Evolutionary conservation across 2,888 invertebrate genomes (phyloP).

Genomic region (Calameuta pallipes): DNA sequence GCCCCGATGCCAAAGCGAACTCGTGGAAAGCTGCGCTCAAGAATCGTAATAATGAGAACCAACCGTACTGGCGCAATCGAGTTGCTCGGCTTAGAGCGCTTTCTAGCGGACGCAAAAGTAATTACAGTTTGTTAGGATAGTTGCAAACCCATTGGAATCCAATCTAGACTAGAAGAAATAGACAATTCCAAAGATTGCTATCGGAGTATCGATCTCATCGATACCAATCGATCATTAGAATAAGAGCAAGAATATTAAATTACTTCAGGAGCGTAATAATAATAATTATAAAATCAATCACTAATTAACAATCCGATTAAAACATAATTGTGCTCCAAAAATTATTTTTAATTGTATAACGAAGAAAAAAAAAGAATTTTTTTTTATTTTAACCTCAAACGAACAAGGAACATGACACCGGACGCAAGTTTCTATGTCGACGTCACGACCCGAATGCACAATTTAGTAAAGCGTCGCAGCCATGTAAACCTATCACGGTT

Average conservation of each 20-base stretch:
- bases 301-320: not conserved
- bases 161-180: not conserved
- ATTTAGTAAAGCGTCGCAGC: not conserved
- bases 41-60: not conserved
- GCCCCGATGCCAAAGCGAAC: not conserved
- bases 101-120: conserved; percentile 19
- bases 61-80: not conserved
- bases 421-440: not conserved
- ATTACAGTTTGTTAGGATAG: conserved; percentile 20
- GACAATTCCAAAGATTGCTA: not conserved
- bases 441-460: not conserved
- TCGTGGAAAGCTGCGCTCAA: not conserved
- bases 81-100: conserved; percentile 15
- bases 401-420: not conserved
- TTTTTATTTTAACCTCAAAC: not conserved
- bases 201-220: not conserved
- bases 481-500: not conserved
- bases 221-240: not conserved
- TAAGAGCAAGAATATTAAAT: not conserved
- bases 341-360: too few species aligned
- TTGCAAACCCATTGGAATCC: conserved; percentile 10
- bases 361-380: too few species aligned
- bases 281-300: not conserved
- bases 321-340: not conserved
- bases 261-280: not conserved